These are phyloP conservation scores for Entomobrya multifasciata DNA, from an alignment of 2,888 invertebrate genomes.

Conservation along the genomic window DNA sequence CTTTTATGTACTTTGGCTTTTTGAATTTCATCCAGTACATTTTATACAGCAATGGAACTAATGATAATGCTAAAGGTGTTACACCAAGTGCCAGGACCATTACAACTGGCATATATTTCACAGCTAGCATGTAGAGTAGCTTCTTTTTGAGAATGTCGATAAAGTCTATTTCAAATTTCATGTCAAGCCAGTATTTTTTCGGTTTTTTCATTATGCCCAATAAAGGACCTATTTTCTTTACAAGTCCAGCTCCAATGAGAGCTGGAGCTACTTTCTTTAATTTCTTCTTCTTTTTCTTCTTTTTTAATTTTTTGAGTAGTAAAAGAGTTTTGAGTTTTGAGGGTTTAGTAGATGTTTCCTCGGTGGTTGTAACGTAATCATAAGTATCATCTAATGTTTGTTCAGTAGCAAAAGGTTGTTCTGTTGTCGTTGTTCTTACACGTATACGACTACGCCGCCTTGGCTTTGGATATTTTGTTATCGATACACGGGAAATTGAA, in stretches of 20 bases:
- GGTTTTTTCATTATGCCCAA: conserved; percentile 61
- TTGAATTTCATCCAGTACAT: conserved; percentile 57
- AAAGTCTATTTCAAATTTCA: conserved; percentile 71
- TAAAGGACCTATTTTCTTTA: conserved; percentile 42
- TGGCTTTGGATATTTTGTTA: conserved; percentile 38
- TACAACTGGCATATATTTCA: conserved; percentile 72
- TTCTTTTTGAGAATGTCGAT: conserved; percentile 73
- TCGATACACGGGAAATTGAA: conserved; percentile 2
- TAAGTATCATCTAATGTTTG: conserved; percentile 5
- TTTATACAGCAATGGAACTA: conserved; percentile 68
- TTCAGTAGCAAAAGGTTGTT: neutral
- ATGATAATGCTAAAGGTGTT: conserved; percentile 52
- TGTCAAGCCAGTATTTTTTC: conserved; percentile 71
- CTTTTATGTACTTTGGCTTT: conserved; percentile 61
- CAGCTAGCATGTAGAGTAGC: conserved; percentile 64
- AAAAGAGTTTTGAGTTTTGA: conserved; percentile 43
- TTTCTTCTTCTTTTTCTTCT: conserved; percentile 67
- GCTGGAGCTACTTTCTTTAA: conserved; percentile 15
- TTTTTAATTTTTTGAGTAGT: conserved; percentile 62
- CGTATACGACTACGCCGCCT: no score
- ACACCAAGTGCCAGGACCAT: conserved; percentile 66
- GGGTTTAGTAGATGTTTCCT: neutral
- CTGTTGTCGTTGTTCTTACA: neutral
- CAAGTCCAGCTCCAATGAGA: conserved; percentile 5
- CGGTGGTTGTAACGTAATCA: neutral